Percentiles rank a stretch among this genome's conserved stretches.
Conservation (phyloP, 2,888 invertebrate genomes). For the Tetranychus piercei region DNA sequence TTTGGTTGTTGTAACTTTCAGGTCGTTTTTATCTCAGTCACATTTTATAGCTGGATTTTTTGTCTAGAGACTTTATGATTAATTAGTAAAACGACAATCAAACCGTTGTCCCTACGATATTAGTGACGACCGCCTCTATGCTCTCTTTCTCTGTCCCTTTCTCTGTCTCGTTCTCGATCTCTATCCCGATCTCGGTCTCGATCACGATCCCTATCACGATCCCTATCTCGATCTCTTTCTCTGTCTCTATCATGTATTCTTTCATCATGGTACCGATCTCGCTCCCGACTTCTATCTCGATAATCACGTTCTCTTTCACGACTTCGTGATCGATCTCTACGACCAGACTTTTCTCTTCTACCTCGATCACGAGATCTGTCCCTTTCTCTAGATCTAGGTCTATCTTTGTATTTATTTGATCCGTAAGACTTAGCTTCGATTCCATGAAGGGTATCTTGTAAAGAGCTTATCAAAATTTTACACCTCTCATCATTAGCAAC, state of each 20-base stretch:
- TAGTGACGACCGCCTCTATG: too few relatives aligned
- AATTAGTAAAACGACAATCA: neutral
- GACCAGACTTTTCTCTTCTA: conserved; percentile 25
- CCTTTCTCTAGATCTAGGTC: conserved; percentile 51
- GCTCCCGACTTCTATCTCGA: conserved; percentile 37
- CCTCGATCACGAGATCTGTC: conserved; percentile 38
- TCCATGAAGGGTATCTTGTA: conserved; percentile 88
- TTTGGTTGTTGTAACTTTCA: too few relatives aligned
- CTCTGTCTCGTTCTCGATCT: conserved; percentile 19
- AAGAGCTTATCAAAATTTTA: conserved; percentile 84
- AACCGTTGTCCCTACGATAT: too few relatives aligned
- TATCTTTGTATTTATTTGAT: conserved; percentile 20
- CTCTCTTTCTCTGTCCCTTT: neutral
- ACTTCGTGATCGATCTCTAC: conserved; percentile 32
- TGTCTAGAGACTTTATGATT: too few relatives aligned
- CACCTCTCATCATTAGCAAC: conserved; percentile 90
- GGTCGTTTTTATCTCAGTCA: too few relatives aligned
- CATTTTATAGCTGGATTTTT: too few relatives aligned
- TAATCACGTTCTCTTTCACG: conserved; percentile 39
- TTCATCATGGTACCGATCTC: conserved; percentile 37
- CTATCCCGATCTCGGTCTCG: conserved; percentile 16
- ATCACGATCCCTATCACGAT: conserved; percentile 29
- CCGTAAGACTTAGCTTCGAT: conserved; percentile 92
- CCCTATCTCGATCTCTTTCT: conserved; percentile 31
- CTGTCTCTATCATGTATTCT: conserved; percentile 30